Conservation (phyloP, 2,888 invertebrate genomes). For the Acleris literana region DNA sequence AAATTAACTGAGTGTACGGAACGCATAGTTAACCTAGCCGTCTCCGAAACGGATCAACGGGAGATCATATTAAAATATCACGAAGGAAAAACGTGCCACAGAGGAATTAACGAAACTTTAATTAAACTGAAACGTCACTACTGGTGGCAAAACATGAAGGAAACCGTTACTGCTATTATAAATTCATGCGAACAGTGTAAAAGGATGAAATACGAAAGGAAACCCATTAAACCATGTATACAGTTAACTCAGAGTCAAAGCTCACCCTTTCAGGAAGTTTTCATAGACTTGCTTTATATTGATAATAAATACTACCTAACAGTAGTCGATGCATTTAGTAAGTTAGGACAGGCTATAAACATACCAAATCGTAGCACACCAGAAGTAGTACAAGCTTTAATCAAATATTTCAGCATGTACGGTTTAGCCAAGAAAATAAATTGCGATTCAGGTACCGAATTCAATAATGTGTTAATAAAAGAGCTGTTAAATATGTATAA, state of each 20-base stretch:
- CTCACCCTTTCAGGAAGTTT: constrained; percentile 32
- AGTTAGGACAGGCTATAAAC: neutral
- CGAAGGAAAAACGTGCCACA: constrained; percentile 42
- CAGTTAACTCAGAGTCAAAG: constrained; percentile 31
- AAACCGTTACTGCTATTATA: constrained; percentile 30
- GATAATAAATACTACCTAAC: constrained; percentile 28
- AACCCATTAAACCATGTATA: constrained; percentile 31
- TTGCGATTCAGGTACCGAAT: constrained; percentile 14
- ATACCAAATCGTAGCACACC: constrained; percentile 8
- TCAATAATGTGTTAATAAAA: constrained; percentile 13
- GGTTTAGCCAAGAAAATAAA: constrained; percentile 7
- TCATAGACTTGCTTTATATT: constrained; percentile 19
- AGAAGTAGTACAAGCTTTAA: constrained; percentile 14
- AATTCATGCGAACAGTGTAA: constrained; percentile 30
- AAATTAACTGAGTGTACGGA: constrained; percentile 41
- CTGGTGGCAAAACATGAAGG: constrained; percentile 40
- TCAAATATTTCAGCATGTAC: constrained; percentile 11
- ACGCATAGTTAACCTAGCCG: constrained; percentile 29
- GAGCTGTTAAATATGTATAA: constrained; percentile 13
- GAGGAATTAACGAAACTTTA: constrained; percentile 43
- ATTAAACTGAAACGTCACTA: constrained; percentile 38
- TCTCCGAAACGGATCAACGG: constrained; percentile 39
- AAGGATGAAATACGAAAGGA: constrained; percentile 20
- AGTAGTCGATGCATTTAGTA: constrained; percentile 27
- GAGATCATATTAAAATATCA: constrained; percentile 40